These are phyloP conservation scores for Melopsittacus undulatus DNA, from an alignment of 2,797 vertebrate species.

Conservation along the genomic window DNA sequence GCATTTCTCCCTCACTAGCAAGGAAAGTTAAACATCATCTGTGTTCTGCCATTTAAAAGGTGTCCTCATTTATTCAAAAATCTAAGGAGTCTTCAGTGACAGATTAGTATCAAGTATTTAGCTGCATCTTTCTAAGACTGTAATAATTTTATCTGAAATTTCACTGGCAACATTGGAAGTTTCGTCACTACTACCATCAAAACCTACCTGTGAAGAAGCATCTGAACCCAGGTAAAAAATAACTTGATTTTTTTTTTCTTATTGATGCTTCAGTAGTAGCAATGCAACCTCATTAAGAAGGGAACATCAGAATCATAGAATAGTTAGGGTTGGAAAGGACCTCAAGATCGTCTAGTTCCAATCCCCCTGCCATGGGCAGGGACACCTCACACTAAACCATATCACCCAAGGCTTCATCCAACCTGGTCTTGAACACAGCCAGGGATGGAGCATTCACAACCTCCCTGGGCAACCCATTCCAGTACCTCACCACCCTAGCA, in stretches of 20 bases:
- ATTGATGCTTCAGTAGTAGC: constrained; percentile 40
- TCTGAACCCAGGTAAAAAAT: constrained; percentile 45
- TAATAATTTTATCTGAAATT: constrained; percentile 62
- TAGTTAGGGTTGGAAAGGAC: too few species aligned
- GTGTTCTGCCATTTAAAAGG: constrained; percentile 1
- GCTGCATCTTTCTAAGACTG: constrained; percentile 31
- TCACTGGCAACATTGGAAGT: constrained; percentile 39
- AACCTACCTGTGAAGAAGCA: constrained; percentile 36
- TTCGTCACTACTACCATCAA: constrained; percentile 51
- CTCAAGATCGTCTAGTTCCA: too few species aligned
- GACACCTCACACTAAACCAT: too few species aligned
- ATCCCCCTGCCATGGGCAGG: too few species aligned
- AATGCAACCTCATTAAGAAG: constrained; percentile 34
- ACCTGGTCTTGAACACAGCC: too few species aligned
- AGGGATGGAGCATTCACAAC: too few species aligned
- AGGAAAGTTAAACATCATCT: neutral
- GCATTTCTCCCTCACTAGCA: neutral
- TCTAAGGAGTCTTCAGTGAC: neutral
- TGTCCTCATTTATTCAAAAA: neutral
- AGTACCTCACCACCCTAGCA: too few species aligned
- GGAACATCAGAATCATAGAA: neutral
- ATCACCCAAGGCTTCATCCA: too few species aligned
- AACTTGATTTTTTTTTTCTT: constrained; percentile 42
- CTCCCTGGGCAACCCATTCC: too few species aligned
- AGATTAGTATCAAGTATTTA: constrained; percentile 8